Percentiles rank a stretch among this genome's conserved stretches.
Evolutionary conservation across 2,113 vertebrate species (phyloP).

Genomic region (Amphiprion ocellaris): DNA sequence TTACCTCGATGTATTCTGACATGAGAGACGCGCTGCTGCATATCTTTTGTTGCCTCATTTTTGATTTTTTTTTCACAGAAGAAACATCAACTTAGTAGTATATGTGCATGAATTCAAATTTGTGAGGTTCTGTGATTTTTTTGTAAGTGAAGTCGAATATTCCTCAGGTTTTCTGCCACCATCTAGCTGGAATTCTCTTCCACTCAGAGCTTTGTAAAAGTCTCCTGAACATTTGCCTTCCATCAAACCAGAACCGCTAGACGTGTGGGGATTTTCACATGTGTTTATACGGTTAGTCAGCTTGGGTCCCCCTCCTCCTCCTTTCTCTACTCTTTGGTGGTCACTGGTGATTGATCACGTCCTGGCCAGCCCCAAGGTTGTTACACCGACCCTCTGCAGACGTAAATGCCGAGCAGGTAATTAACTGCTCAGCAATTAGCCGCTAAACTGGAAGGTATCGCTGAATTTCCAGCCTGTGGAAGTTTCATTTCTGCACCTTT

Average conservation of each 20-base stretch:
- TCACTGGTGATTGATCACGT: conserved; percentile 73
- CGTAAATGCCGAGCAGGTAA: conserved; percentile 53
- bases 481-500: conserved; percentile 42
- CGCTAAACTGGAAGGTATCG: conserved; percentile 73
- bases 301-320: background rate
- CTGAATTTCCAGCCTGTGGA: conserved; percentile 36
- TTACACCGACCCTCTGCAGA: conserved; percentile 56
- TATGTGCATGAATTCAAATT: background rate
- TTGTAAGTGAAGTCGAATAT: background rate
- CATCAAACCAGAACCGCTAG: conserved; percentile 23
- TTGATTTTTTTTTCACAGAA: background rate
- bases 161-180: conserved; percentile 14
- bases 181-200: background rate
- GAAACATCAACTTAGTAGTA: too few relatives aligned
- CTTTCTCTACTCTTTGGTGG: conserved; percentile 58
- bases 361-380: conserved; percentile 44
- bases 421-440: conserved; percentile 69
- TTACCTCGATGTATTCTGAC: conserved; percentile 23
- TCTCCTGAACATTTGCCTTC: conserved; percentile 40
- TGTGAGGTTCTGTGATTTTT: background rate
- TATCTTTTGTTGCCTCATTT: background rate
- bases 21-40: background rate
- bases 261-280: conserved; percentile 61
- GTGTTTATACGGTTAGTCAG: conserved; percentile 68
- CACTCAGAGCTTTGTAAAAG: conserved; percentile 1